These are phyloP conservation scores for Hydrolagus colliei DNA, from an alignment of 2,797 vertebrate species.

Conservation along the genomic window DNA sequence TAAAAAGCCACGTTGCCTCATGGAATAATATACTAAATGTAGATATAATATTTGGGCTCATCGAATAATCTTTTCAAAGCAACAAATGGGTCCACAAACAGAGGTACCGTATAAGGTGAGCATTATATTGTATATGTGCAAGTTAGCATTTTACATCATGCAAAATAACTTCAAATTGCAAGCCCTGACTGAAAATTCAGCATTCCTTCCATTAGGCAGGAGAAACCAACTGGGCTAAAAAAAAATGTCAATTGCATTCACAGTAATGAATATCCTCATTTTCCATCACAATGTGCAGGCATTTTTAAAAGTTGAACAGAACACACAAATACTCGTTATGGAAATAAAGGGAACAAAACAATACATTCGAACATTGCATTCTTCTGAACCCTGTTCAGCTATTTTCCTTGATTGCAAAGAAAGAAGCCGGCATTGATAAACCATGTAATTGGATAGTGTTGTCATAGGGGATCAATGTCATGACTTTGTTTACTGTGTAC, in stretches of 20 bases:
- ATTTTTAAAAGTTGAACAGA: neutral
- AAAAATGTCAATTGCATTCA: neutral
- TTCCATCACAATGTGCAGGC: neutral
- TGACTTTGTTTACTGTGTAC: neutral
- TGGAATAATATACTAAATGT: no score
- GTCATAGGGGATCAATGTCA: neutral
- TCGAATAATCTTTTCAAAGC: neutral
- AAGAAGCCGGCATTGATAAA: neutral
- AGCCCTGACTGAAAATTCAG: neutral
- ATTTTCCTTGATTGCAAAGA: neutral
- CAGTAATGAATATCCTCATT: neutral
- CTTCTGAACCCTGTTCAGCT: neutral
- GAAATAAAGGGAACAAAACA: neutral
- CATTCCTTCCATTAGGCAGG: neutral
- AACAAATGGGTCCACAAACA: no score
- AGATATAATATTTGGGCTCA: neutral
- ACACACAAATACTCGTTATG: neutral
- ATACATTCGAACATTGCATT: neutral
- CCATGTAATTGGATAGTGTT: no score
- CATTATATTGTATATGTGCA: no score
- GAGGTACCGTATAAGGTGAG: no score
- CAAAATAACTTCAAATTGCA: no score
- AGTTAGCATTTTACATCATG: no score
- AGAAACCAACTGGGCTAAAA: neutral
- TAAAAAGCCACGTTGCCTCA: no score